Conservation (phyloP, 2,113 vertebrate species). For the Cyprinodon brontotheroides region DNA sequence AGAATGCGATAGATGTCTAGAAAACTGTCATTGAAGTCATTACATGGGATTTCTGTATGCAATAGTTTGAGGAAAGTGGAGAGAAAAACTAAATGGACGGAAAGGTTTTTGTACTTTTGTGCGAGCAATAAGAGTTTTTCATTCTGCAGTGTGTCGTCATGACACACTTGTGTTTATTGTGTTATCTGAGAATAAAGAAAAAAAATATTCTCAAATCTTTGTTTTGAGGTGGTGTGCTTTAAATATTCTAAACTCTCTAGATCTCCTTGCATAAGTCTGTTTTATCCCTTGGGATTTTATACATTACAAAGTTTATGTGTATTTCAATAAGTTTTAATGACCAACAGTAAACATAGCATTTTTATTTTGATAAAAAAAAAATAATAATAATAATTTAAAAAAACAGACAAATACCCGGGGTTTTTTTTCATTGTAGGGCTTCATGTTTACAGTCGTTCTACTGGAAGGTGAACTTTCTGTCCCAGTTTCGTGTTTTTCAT, state of each 20-base stretch:
- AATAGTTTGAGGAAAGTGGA: slow-evolving; percentile 21
- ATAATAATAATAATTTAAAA: too few relatives aligned
- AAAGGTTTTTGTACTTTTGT: slow-evolving; percentile 40
- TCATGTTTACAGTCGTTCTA: not conserved
- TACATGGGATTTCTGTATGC: not conserved
- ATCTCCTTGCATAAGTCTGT: not conserved
- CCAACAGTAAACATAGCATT: not conserved
- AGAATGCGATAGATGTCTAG: slow-evolving; percentile 36
- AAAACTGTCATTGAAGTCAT: slow-evolving; percentile 8
- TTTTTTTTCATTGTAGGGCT: too few relatives aligned
- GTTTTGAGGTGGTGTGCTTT: not conserved
- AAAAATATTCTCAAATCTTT: slow-evolving; percentile 17
- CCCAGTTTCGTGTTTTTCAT: too few relatives aligned
- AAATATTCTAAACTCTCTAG: not conserved
- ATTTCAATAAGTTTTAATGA: too few relatives aligned
- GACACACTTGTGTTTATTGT: not conserved
- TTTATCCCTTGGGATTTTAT: not conserved
- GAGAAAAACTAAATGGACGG: slow-evolving; percentile 12
- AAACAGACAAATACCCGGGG: too few relatives aligned
- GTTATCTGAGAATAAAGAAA: slow-evolving; percentile 27
- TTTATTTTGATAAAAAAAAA: not conserved
- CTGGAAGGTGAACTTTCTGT: too few relatives aligned
- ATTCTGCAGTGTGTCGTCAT: slow-evolving; percentile 58
- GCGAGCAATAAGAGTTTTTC: slow-evolving; percentile 47
- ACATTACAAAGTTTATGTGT: not conserved